Evolutionary conservation across 1,140 invertebrate species (phyloP), one percentile per base, ranked within the genome.

Genomic region (Helicoverpa zea): DNA sequence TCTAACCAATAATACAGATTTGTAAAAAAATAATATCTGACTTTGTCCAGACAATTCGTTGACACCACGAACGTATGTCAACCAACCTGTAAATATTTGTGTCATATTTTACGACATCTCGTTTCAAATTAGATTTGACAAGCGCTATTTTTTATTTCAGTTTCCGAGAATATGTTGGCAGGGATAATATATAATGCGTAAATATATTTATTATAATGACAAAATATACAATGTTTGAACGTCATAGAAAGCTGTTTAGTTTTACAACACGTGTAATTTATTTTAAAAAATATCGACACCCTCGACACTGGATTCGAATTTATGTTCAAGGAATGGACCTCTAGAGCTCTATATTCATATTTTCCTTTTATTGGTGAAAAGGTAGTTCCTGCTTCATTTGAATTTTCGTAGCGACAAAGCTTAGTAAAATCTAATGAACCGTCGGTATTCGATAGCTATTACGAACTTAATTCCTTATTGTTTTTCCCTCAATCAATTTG

Each of bases 151-250:
- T 49, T 18, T 5, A 35, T 43, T 35, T 43, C 0, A 49, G n/a
- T 2, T 43, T 18, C 12, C 47, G 43, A 66, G 43, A 49, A 47
- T 49, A 47, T 49, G 63, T 66, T 23, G 5, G n/a, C 16, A 35
- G 49, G 10, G n/a, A 66, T 12, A 18, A 66, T 66, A 47, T 43
- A 18, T 47, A 66, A 66, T 12, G 18, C 35, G 43, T 14, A 66
- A 66, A 66, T 18, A 47, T 66, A n/a, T 66, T 66, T 66, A n/a
- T n/a, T n/a, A n/a, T n/a, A 47, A 66, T 47, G 63, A 66, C 63
- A 66, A 47, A 18, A 23, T 66, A 66, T 49, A 66, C 47, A 66
- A 47, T 18, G 63, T 49, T 66, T 47, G 30, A 18, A 66, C 63
- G 63, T 66, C 63, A 66, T 49, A 49, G 43, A 66, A n/a, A 12